Base-by-base conservation (phyloP, 1,140 invertebrate species). In the Megalonaias nervosa region DNA sequence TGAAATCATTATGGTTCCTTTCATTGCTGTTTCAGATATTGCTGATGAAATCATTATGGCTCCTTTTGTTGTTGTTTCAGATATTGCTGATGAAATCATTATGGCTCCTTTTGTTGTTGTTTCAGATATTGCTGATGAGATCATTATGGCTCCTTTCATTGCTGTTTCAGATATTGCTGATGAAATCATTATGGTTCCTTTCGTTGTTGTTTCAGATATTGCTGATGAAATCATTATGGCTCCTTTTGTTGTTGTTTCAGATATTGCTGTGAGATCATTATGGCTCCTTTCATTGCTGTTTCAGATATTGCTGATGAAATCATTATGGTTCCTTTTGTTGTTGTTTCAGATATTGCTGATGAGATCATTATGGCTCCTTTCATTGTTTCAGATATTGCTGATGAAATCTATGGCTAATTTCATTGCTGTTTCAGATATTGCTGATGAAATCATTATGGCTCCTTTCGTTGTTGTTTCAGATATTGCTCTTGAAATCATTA, bases 1-100 rank as follows among this genome's bases (percentile, higher is more conserved):
- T 26, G 31, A 79, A 68, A 88, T 88, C n/a, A 92, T 95, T 62
- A 88, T n/a, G n/a, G n/a, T n/a, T n/a, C n/a, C n/a, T n/a, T n/a
- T n/a, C n/a, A n/a, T n/a, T n/a, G 38, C 38, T 38, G 38, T 38
- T 38, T 38, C 38, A 87, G 85, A 74, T 67, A 70, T 81, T 74
- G 84, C 84, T 61, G 71, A 85, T 26, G 31, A 79, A 68, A 88
- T 88, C n/a, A 92, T 95, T 62, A 88, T n/a, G n/a, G n/a, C n/a
- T n/a, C n/a, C n/a, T n/a, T n/a, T n/a, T n/a, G n/a, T n/a, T n/a
- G 38, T 3, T 38, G 38, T 38, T 38, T 38, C 38, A 87, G 85
- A 74, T 67, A 70, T 81, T 74, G 84, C 84, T 61, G 71, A 85
- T 26, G 31, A 79, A 68, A 88, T 88, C n/a, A 92, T 95, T 62